Conservation (phyloP, 1,140 invertebrate genomes). For the Drosophila parabipectinata region DNA sequence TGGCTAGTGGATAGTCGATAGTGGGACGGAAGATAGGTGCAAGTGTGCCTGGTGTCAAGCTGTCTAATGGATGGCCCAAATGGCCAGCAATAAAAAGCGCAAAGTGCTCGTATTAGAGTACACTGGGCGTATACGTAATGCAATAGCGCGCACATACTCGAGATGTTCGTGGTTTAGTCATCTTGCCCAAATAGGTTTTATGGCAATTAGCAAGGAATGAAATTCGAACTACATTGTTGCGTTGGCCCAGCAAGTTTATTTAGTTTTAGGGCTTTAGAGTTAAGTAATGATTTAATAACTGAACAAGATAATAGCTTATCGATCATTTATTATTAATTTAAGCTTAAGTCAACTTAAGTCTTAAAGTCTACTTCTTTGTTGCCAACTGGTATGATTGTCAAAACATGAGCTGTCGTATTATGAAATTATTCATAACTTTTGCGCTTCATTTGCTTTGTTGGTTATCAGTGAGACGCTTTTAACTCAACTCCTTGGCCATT, state of each 20-base stretch:
- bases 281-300: not conserved
- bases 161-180: not conserved
- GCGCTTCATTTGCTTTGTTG: not conserved
- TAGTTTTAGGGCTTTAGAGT: no score
- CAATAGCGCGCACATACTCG: not conserved
- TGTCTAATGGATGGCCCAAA: slow-evolving; percentile 47
- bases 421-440: slow-evolving; percentile 2
- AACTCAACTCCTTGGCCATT: slow-evolving; percentile 2
- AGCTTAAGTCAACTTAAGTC: no score
- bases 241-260: not conserved
- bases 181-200: slow-evolving; percentile 14
- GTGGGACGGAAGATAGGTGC: slow-evolving; percentile 4
- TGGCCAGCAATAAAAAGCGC: slow-evolving; percentile 33
- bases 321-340: not conserved
- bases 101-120: slow-evolving; percentile 23
- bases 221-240: slow-evolving; percentile 30
- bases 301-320: not conserved
- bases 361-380: not conserved
- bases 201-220: slow-evolving; percentile 33
- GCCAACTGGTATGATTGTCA: not conserved
- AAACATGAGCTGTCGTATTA: not conserved
- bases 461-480: not conserved
- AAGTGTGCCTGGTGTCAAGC: slow-evolving; percentile 44
- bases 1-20: not conserved
- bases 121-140: slow-evolving; percentile 42